Base-by-base conservation (phyloP, 2,888 invertebrate genomes). In the Peribatodes rhomboidaria region DNA sequence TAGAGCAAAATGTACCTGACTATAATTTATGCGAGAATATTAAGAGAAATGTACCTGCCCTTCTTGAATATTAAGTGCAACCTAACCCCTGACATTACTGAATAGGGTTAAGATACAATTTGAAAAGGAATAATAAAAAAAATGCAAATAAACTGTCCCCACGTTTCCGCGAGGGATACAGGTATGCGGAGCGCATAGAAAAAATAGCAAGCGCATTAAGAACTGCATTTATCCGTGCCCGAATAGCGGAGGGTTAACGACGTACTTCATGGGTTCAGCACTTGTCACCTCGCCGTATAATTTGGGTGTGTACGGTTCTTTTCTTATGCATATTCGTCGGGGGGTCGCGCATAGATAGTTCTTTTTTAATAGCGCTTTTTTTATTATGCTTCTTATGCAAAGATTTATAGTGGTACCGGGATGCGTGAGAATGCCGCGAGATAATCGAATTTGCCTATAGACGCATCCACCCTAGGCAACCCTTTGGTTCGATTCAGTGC, bases 1-100 rank as follows among this genome's bases (percentile, higher is more conserved):
- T 91, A 89, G 82, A 83, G 81, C 83, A 86, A 89, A 92, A 90
- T 93, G 92, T 94, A 94, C 94, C 94, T 94, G 94, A 92, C 90
- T 93, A 87, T 94, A 94, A 94, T 94, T 94, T 94, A 94, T 94
- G 92, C 94, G 90, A 92, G 89, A 93, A 90, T 92, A 92, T 93
- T 93, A 90, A 89, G 89, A 90, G 90, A 90, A 92, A 93, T 92
- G 93, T 93, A 94, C 94, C 94, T 94, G 94, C 93, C 93, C 92
- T 93, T 89, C 88, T 88, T 90, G 93, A 93, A 93, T 94, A 92
- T 93, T 93, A 93, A 94, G 92, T 93, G 93, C 90, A 93, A 93
- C 92, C 88, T 93, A 92, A 93, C 93, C 93, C 94, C 93, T 93
- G 89, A 90, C 92, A 92, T 93, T 92, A 89, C 80, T 90, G 86